phyloP scores from a whole-genome alignment of 2,888 invertebrate genomes.

The Geotrupes spiniger region DNA sequence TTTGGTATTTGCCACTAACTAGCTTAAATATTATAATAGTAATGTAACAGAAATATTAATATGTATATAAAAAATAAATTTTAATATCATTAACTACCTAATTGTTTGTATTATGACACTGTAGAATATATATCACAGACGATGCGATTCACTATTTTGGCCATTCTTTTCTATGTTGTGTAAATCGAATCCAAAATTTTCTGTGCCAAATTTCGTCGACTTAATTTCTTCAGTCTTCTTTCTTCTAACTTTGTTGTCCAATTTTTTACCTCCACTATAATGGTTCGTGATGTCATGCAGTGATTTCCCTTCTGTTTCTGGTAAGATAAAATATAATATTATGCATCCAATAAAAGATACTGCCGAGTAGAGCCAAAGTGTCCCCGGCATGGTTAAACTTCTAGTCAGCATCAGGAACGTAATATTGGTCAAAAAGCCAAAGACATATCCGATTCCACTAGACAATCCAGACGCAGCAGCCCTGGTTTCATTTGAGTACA shows the following conservation, averaged over 20 bases:
- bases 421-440: conserved; percentile 74
- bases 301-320: conserved; percentile 80
- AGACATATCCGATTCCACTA: conserved; percentile 71
- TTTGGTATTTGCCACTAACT: too few relatives aligned
- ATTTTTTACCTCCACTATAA: conserved; percentile 59
- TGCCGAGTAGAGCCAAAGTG: conserved; percentile 67
- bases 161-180: background rate
- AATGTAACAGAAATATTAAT: background rate
- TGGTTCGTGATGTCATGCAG: conserved; percentile 70
- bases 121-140: background rate
- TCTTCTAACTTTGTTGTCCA: conserved; percentile 52
- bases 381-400: conserved; percentile 64
- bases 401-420: conserved; percentile 65
- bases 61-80: background rate
- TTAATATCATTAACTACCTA: background rate
- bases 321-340: conserved; percentile 65
- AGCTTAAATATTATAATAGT: too few relatives aligned
- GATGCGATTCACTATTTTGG: too few relatives aligned
- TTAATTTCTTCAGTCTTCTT: conserved; percentile 32
- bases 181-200: background rate
- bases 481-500: conserved; percentile 66
- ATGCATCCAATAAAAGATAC: conserved; percentile 64
- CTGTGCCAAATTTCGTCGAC: conserved; percentile 22
- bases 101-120: background rate
- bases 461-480: conserved; percentile 71